phyloP scores from a whole-genome alignment of 1,140 invertebrate species.

The Mycetomoellerius zeteki region DNA sequence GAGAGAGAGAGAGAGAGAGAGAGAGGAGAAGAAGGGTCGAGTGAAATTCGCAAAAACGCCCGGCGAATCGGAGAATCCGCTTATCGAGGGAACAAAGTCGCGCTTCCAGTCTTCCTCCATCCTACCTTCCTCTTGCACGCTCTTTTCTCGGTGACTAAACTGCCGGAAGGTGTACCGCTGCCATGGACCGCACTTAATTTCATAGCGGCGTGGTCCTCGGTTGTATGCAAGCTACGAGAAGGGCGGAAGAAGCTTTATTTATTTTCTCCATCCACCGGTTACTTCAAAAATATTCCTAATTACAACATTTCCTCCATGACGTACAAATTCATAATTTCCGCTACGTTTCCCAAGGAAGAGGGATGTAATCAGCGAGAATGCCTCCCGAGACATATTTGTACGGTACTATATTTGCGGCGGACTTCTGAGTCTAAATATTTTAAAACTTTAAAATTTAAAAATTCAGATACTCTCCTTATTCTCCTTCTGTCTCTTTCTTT shows the following conservation, averaged over 20 bases:
- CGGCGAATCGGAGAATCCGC: slow-evolving; percentile 56
- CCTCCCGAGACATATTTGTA: slow-evolving; percentile 35
- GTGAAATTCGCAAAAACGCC: slow-evolving; percentile 53
- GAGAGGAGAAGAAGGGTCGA: slow-evolving; percentile 28
- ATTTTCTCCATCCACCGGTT: slow-evolving; percentile 8
- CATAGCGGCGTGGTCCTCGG: slow-evolving; percentile 20
- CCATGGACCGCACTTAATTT: slow-evolving; percentile 66
- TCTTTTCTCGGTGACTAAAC: slow-evolving; percentile 62
- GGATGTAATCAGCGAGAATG: slow-evolving; percentile 50
- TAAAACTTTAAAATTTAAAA: background rate
- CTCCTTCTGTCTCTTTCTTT: slow-evolving; percentile 8
- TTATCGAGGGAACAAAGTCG: slow-evolving; percentile 60
- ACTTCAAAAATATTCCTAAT: slow-evolving; percentile 61
- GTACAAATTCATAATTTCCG: slow-evolving; percentile 62
- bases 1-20: background rate
- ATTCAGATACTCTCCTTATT: background rate
- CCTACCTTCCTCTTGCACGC: background rate
- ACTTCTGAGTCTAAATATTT: slow-evolving; percentile 14
- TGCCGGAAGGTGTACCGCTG: slow-evolving; percentile 62
- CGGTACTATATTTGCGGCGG: background rate
- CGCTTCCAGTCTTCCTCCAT: slow-evolving; percentile 2
- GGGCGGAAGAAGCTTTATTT: slow-evolving; percentile 41
- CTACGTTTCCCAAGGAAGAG: slow-evolving; percentile 49
- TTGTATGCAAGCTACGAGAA: slow-evolving; percentile 9
- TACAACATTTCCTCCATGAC: slow-evolving; percentile 50